Percentiles rank a stretch among this genome's conserved stretches.
Evolutionary conservation across 2,797 vertebrate genomes (phyloP).

Genomic region (Strix occidentalis): DNA sequence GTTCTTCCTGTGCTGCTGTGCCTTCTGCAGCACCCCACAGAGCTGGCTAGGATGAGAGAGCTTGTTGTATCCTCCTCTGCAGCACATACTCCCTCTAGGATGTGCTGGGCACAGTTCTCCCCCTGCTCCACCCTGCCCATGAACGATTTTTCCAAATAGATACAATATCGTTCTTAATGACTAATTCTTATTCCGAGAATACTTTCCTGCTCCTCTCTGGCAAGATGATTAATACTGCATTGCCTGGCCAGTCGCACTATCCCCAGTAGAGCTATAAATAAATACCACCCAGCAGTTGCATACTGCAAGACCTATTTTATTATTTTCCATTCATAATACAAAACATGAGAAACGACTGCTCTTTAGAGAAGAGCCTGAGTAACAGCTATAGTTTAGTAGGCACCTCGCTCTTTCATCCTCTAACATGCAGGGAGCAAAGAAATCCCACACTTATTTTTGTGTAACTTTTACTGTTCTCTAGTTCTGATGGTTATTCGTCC

Average conservation of each 20-base stretch:
- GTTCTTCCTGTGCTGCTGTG: rapidly evolving
- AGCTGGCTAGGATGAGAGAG: not conserved
- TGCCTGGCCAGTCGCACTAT: conserved; percentile 49
- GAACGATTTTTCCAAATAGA: not conserved
- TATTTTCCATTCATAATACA: conserved; percentile 62
- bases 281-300: conserved; percentile 45
- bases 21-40: not conserved
- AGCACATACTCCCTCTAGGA: not conserved
- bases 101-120: not conserved
- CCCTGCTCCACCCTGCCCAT: not conserved
- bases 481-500: not conserved
- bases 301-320: conserved; percentile 25
- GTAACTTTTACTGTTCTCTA: not conserved
- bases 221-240: conserved; percentile 51
- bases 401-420: not conserved
- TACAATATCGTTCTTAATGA: not conserved
- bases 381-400: not conserved
- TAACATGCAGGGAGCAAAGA: not conserved
- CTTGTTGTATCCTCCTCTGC: not conserved
- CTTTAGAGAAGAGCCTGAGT: not conserved
- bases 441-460: not conserved
- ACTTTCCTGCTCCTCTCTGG: not conserved
- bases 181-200: conserved; percentile 46
- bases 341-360: not conserved
- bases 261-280: conserved; percentile 55